Percentiles rank a stretch among this genome's conserved stretches.
Evolutionary conservation across 53 echinoderm and acorn worm species (phyloP).

Genomic region (Patiria pectinifera): DNA sequence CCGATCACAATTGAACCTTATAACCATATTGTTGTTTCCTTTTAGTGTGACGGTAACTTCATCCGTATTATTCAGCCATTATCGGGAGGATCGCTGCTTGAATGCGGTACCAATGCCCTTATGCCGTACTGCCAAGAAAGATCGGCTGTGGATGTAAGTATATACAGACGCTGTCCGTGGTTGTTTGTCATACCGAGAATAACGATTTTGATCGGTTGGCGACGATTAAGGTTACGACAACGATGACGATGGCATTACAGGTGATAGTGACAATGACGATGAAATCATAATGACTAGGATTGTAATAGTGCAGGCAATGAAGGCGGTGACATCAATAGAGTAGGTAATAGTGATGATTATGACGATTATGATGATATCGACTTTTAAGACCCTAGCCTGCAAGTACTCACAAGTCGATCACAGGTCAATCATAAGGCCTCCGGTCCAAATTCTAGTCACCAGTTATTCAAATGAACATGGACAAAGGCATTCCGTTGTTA

Average conservation of each 20-base stretch:
- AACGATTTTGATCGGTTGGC: background rate
- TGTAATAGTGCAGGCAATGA: no score
- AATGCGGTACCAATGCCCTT: background rate
- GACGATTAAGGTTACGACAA: background rate
- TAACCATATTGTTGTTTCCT: background rate
- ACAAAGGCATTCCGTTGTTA: no score
- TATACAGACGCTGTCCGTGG: background rate
- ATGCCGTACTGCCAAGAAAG: background rate
- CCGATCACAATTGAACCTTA: no score
- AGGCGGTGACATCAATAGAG: no score
- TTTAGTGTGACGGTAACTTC: constrained; percentile 20
- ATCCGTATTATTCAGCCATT: constrained; percentile 18
- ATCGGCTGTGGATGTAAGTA: constrained; percentile 2
- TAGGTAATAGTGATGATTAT: background rate
- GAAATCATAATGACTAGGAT: no score
- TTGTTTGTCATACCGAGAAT: background rate
- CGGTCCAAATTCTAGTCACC: no score
- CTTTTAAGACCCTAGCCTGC: no score
- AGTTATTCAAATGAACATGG: no score
- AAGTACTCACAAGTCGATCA: no score
- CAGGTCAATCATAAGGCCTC: no score
- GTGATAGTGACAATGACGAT: background rate
- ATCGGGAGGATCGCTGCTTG: background rate
- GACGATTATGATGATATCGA: background rate
- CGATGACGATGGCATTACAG: background rate